A percentile compares a stretch with the other conserved stretches of the same genome.
These are phyloP conservation scores for Volucella zonaria DNA, from an alignment of 2,888 invertebrate genomes.

Conservation along the genomic window DNA sequence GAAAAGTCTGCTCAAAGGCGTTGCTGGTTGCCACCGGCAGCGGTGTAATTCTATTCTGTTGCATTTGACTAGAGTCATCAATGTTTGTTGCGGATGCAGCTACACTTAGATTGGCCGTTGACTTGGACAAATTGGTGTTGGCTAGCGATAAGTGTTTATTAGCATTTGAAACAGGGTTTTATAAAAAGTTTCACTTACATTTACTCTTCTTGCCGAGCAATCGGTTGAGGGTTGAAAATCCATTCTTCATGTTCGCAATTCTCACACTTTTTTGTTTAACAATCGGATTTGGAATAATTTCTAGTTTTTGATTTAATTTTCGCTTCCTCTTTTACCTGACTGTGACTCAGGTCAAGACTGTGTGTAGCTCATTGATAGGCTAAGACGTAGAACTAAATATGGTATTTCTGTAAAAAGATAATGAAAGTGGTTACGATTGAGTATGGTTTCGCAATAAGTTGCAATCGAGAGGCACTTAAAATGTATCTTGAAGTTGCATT, in stretches of 20 bases:
- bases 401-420: conserved; percentile 36
- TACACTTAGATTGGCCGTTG: conserved; percentile 79
- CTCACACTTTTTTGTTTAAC: neutral
- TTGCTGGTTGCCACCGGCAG: conserved; percentile 81
- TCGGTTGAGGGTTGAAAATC: conserved; percentile 82
- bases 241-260: conserved; percentile 80
- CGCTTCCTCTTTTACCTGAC: conserved; percentile 22
- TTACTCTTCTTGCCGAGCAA: conserved; percentile 82
- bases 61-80: conserved; percentile 82
- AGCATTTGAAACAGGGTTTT: neutral
- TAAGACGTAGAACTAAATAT: conserved; percentile 24
- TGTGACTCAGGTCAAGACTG: conserved; percentile 46
- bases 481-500: conserved; percentile 8
- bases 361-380: conserved; percentile 47
- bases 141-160: conserved; percentile 44
- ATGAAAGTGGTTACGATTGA: neutral
- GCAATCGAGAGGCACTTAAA: conserved; percentile 22
- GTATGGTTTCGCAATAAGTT: conserved; percentile 21
- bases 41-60: conserved; percentile 82
- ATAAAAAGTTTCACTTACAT: conserved; percentile 77
- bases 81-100: conserved; percentile 79
- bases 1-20: conserved; percentile 83
- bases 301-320: neutral
- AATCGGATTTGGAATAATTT: conserved; percentile 13
- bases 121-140: conserved; percentile 80